Evolutionary conservation across 2,113 vertebrate genomes (phyloP), one percentile per base, ranked within the genome.

Genomic region (Stegastes partitus): DNA sequence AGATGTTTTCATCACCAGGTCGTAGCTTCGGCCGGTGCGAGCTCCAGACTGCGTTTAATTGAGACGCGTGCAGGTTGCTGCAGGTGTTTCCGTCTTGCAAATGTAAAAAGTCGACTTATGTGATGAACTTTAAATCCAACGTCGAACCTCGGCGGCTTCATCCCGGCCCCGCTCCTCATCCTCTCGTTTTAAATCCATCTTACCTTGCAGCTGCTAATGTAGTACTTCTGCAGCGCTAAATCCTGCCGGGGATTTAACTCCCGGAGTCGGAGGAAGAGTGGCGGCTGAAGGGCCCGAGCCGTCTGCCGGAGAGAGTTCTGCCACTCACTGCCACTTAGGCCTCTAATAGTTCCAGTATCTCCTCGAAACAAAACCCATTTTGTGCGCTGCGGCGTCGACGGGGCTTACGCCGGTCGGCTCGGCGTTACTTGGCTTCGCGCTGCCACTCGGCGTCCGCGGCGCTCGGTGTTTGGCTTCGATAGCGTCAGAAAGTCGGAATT

Each of bases 161-260:
- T 83, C 75, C 76, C 44, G 9, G 49, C 26, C 64, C 59, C 61
- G 37, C 69, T 83, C 59, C 64, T 76, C 79, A 66, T 83, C 79
- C 74, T 72, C 64, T 77, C 37, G 12, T 81, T 77, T 82, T 84
- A 83, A 90, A 84, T 68, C 86, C 85, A 70, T 82, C 45, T 80
- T 76, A 87, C 87, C 70, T 82, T 67, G 44, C 77, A 57, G 37
- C 54, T 23, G 15, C 56, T 76, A 54, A 78, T 73, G 83, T 86
- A 22, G 75, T 39, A 19, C 63, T 77, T 57, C 76, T 37, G 14
- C 45, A 23, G 77, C 54, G 10, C 21, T 79, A 79, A 92, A 84
- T 82, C 89, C 87, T 34, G 39, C 50, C 0, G 34, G 68, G 85
- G 83, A 74, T 84, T 87, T 75, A 72, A 47, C 39, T 0, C 21